A percentile compares a stretch with the other conserved stretches of the same genome.
These are phyloP conservation scores for Prosopocoilus inquinatus DNA, from an alignment of 2,888 invertebrate species.

Conservation along the genomic window DNA sequence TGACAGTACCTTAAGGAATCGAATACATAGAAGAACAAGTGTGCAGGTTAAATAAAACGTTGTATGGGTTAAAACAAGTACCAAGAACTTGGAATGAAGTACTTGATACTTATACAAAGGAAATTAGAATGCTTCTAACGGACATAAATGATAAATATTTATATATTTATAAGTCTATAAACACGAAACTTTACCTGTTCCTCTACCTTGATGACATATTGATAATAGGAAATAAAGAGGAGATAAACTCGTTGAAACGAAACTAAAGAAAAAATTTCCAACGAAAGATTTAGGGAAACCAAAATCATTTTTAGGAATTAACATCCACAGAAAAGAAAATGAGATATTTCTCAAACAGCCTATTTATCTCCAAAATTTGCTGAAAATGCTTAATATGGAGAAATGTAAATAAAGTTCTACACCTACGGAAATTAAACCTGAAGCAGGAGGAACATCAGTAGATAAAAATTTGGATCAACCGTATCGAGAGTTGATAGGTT, in stretches of 20 bases:
- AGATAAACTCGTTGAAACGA: too few relatives aligned
- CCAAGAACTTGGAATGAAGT: too few relatives aligned
- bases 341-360: constrained; percentile 30
- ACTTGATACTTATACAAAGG: too few relatives aligned
- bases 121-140: too few relatives aligned
- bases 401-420: constrained; percentile 29
- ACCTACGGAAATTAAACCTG: constrained; percentile 26
- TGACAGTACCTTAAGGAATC: too few relatives aligned
- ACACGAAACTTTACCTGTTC: constrained; percentile 21
- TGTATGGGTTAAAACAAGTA: too few relatives aligned
- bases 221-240: too few relatives aligned
- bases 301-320: constrained; percentile 32
- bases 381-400: constrained; percentile 32
- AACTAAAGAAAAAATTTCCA: too few relatives aligned
- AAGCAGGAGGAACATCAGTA: constrained; percentile 1
- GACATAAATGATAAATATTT: too few relatives aligned
- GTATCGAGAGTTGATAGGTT: constrained; percentile 14
- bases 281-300: constrained; percentile 34
- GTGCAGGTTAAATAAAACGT: too few relatives aligned
- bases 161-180: too few relatives aligned
- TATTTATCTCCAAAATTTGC: constrained; percentile 27
- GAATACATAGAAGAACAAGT: too few relatives aligned
- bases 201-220: constrained; percentile 37
- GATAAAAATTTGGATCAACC: background rate
- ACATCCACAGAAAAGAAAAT: constrained; percentile 24